These are phyloP conservation scores for Spodoptera picta DNA, from an alignment of 2,888 invertebrate species.

Conservation along the genomic window DNA sequence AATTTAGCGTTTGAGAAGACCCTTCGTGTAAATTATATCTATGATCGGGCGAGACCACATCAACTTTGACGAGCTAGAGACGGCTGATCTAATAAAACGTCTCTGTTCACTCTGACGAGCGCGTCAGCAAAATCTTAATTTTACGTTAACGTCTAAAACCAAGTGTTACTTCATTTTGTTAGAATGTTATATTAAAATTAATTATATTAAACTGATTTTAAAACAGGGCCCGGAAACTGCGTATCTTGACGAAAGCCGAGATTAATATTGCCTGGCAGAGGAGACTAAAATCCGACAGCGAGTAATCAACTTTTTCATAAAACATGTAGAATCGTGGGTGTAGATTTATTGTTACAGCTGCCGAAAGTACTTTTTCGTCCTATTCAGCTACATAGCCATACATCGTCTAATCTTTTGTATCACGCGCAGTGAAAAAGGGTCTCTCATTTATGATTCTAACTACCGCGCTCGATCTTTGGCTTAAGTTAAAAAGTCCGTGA, in stretches of 20 bases:
- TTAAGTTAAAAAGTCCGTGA: conserved; percentile 34
- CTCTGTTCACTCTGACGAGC: conserved; percentile 9
- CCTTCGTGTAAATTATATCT: conserved; percentile 28
- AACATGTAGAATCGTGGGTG: conserved; percentile 22
- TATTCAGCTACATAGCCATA: conserved; percentile 30
- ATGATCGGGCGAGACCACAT: conserved; percentile 17
- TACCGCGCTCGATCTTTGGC: conserved; percentile 35
- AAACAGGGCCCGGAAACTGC: conserved; percentile 12
- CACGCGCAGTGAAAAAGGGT: conserved; percentile 38
- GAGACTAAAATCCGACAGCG: conserved; percentile 18
- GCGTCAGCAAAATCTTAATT: conserved; percentile 1
- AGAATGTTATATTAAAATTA: not conserved
- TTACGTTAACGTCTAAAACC: not conserved
- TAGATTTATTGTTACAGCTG: conserved; percentile 49
- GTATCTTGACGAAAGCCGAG: conserved; percentile 13
- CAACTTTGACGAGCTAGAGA: conserved; percentile 19
- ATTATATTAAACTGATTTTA: conserved; percentile 5
- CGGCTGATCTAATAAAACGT: conserved; percentile 27
- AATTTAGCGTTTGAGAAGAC: conserved; percentile 17
- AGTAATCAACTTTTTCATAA: conserved; percentile 36
- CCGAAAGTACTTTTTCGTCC: conserved; percentile 32
- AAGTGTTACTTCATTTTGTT: not conserved
- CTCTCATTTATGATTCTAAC: conserved; percentile 48
- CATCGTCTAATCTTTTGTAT: conserved; percentile 45
- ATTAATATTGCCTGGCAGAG: conserved; percentile 20